Base-by-base conservation (phyloP, 2,888 invertebrate species). In the Meganola albula region DNA sequence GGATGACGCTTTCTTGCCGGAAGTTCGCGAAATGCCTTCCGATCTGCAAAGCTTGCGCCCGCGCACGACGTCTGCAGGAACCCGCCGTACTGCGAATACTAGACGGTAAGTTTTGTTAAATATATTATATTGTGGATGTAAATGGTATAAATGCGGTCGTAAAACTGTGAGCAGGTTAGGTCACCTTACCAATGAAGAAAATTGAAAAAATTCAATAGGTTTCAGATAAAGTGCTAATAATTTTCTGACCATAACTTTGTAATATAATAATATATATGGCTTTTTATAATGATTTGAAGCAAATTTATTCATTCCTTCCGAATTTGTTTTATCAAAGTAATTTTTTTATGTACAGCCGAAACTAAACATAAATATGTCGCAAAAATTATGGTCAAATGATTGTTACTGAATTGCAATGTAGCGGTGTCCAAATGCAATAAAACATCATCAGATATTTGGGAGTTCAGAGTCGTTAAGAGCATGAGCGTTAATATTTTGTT, bases 1-100 rank as follows among this genome's bases (percentile, higher is more conserved):
- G 7, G 85, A 85, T 42, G 85, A 85, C 38, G 83, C 85, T 8
- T 85, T 85, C 57, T 51, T 84, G 31, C 80, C 83, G 2, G 84
- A 85, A 62, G 70, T 72, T 8, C 71, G 65, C 1, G 83, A 80
- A 27, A 58, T 66, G 27, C 74, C 76, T 0, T 39, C 71, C 2
- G 82, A 82, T 28, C 51, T 69, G 2, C 67, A 71, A 21, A 76
- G 70, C 32, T 55, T 75, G 11, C 72, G 82, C 10, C 74, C 84
- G 2, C 71, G 83, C 27, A 82, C 85, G 9, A 80, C 70, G 1
- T 80, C 85, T 1, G 79, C 76, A 1, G 83, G 79, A 5, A 84
- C 84, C 1, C 58, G 84, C n/a, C 68, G 79, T n/a, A 84, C 83
- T 5, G 80, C 84, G 4, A 84, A 84, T 53, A 57, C 85, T 0